Base-by-base conservation (phyloP, 35 echinoderm and acorn worm species). In the Apostichopus parvimensis region DNA sequence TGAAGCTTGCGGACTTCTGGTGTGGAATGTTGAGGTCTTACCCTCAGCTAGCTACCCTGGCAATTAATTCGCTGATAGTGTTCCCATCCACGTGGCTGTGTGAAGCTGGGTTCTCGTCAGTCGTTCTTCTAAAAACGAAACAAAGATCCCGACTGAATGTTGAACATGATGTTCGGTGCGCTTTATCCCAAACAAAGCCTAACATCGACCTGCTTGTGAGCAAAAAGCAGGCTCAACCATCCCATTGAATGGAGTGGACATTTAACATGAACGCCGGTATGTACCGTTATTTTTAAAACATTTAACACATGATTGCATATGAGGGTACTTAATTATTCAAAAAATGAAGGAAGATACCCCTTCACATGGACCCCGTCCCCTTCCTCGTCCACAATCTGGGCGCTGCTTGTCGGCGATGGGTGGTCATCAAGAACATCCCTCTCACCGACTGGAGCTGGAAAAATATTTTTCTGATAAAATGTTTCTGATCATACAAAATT, bases 121-220 rank as follows among this genome's bases (percentile, higher is more conserved):
- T 78, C 14, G 76, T 78, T 78, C 8, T 78, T 78, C 76, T 34
- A 78, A 78, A 78, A 78, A 78, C 76, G 70, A 73, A 78, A 78
- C 76, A 8, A 15, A 6, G 76, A 78, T 78, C 14, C n/a, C 28
- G 8, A 8, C 76, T 78, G 76, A 78, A 78, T 15, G 14, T 78
- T 78, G 76, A 78, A 78, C 28, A 78, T 78, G 76, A 8, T 78
- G 76, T 78, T 78, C 76, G 76, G 76, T 78, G 76, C 14, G 20
- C 70, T 73, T 73, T 73, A 73, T 73, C 70, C 70, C 70, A 73
- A 73, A 73, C 70, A 73, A 73, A 73, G 76, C 76, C 76, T 78
- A 78, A 78, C 76, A 78, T 78, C 7, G 8, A 78, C 76, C 76
- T 78, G 70, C 70, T 73, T 73, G 70, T 0, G 70, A 0, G 70